A percentile compares a stretch with the other conserved stretches of the same genome.
Conservation (phyloP, 2,797 vertebrate species). For the Choloepus didactylus region DNA sequence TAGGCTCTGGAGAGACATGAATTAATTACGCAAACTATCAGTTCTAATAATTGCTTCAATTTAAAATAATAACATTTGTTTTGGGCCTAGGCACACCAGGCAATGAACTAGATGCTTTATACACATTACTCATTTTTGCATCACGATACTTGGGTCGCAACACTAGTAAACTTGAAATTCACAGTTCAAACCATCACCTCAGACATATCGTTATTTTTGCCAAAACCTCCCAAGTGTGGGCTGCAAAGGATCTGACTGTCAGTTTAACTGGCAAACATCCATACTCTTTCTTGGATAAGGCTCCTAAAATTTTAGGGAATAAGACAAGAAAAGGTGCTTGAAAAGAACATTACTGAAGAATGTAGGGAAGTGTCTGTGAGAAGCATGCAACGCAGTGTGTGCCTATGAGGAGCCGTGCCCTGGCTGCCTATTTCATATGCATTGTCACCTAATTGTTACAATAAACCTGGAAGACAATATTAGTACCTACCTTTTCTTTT, state of each 20-base stretch:
- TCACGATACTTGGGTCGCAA: neutral
- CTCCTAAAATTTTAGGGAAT: slow-evolving; percentile 44
- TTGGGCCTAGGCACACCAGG: neutral
- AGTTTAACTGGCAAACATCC: slow-evolving; percentile 15
- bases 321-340: neutral
- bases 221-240: neutral
- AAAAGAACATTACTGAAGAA: slow-evolving; percentile 18
- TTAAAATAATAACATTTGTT: slow-evolving; percentile 12
- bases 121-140: neutral
- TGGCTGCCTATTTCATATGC: neutral
- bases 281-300: slow-evolving; percentile 1
- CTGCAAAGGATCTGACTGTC: slow-evolving; percentile 26
- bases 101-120: neutral
- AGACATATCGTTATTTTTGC: neutral
- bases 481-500: neutral
- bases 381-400: neutral
- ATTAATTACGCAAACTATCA: neutral
- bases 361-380: neutral
- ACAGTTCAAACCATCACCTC: slow-evolving; percentile 34
- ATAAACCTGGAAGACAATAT: neutral
- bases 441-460: neutral
- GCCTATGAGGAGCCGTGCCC: neutral
- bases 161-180: neutral
- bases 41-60: neutral
- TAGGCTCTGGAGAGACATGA: neutral